Percentiles rank a stretch among this genome's conserved stretches.
Evolutionary conservation across 2,888 invertebrate species (phyloP).

Genomic region (Meta bourneti): DNA sequence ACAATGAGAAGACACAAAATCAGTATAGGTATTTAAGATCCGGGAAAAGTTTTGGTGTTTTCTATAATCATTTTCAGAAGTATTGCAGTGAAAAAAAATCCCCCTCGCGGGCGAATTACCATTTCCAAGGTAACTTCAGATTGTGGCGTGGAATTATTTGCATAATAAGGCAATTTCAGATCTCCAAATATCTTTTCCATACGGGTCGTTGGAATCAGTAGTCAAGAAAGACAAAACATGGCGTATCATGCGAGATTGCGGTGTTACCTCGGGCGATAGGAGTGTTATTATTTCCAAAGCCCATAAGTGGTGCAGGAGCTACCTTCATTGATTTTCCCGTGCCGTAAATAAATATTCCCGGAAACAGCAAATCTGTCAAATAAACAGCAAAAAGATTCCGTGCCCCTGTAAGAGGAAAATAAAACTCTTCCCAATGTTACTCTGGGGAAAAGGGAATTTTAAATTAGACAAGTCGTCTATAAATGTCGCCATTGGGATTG

Average conservation of each 20-base stretch:
- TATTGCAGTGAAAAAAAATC: constrained; percentile 34
- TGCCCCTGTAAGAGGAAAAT: constrained; percentile 38
- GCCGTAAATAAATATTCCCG: constrained; percentile 51
- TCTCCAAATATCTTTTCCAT: constrained; percentile 43
- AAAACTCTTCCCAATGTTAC: constrained; percentile 41
- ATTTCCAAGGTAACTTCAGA: constrained; percentile 39
- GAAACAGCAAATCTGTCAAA: constrained; percentile 15
- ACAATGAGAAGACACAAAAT: too few species aligned
- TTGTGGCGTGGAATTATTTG: constrained; percentile 42
- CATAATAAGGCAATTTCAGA: constrained; percentile 65
- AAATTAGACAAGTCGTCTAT: constrained; percentile 62
- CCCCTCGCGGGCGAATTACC: constrained; percentile 44
- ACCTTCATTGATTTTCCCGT: constrained; percentile 40
- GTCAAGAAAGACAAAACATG: constrained; percentile 32
- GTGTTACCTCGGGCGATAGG: constrained; percentile 23
- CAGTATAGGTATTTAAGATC: too few species aligned
- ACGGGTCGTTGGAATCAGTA: constrained; percentile 28
- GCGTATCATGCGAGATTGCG: constrained; percentile 19
- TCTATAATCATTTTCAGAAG: constrained; percentile 24
- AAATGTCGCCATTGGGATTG: constrained; percentile 70
- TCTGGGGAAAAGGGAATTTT: constrained; percentile 64
- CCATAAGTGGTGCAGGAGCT: constrained; percentile 16
- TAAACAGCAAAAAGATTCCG: not conserved
- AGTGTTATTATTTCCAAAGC: constrained; percentile 35
- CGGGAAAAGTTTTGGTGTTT: too few species aligned